A percentile compares a stretch with the other conserved stretches of the same genome.
Conservation (phyloP, 1,140 invertebrate genomes). For the Geopemphigus sp. region DNA sequence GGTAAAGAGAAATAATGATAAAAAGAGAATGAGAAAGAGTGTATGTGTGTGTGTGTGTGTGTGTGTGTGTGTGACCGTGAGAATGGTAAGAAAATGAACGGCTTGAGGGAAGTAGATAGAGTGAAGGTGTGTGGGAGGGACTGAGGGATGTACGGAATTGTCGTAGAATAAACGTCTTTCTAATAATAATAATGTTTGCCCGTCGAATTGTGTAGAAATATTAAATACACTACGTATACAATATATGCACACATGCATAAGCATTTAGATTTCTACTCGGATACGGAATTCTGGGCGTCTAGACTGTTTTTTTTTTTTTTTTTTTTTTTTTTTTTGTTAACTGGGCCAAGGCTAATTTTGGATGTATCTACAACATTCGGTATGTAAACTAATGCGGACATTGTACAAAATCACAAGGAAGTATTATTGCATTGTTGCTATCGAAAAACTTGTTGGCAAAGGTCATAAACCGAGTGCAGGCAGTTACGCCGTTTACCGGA, state of each 20-base stretch:
- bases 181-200: not conserved
- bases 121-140: too few species aligned
- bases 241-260: conserved; percentile 1
- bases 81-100: too few species aligned
- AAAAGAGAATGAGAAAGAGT: too few species aligned
- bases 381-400: conserved; percentile 5
- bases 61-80: too few species aligned
- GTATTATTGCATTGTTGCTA: conserved; percentile 22
- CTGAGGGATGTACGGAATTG: not conserved
- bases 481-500: not conserved
- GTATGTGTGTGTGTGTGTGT: too few species aligned
- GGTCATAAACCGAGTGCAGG: conserved; percentile 14
- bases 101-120: too few species aligned
- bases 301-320: conserved; percentile 22
- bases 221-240: not conserved
- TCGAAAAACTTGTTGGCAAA: not conserved
- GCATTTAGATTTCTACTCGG: conserved; percentile 7
- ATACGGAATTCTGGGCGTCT: conserved; percentile 33
- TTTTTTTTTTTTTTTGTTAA: conserved; percentile 6
- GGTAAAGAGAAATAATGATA: too few species aligned
- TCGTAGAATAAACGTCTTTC: not conserved
- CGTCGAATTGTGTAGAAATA: not conserved
- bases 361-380: not conserved
- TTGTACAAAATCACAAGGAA: conserved; percentile 26
- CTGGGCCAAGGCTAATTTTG: conserved; percentile 45